These are phyloP conservation scores for Porites divaricata DNA, from an alignment of 92 coral and sea anemone genomes.

Conservation along the genomic window DNA sequence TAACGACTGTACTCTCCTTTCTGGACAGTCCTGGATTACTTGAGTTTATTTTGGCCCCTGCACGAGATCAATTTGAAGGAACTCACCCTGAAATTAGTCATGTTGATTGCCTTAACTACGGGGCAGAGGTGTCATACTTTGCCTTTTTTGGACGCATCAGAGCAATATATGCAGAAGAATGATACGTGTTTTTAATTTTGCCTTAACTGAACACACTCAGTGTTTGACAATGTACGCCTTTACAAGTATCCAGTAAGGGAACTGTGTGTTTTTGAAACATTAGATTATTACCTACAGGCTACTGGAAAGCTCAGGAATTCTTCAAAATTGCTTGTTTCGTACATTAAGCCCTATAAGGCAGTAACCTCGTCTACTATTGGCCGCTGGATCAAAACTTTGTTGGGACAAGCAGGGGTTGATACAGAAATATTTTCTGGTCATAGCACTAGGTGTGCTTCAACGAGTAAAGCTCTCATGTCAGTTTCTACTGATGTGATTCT, in stretches of 20 bases:
- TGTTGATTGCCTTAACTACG: conserved; percentile 61
- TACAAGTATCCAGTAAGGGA: conserved; percentile 30
- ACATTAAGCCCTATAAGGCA: conserved; percentile 43
- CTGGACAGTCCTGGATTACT: conserved; percentile 53
- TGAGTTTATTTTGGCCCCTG: conserved; percentile 48
- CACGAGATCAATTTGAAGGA: conserved; percentile 38
- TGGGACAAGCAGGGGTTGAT: conserved; percentile 28
- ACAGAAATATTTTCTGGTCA: conserved; percentile 40
- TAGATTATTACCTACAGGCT: conserved; percentile 40
- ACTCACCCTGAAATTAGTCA: conserved; percentile 58
- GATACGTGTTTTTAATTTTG: conserved; percentile 44
- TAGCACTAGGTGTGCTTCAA: conserved; percentile 43
- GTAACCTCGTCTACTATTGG: conserved; percentile 57
- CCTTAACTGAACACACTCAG: conserved; percentile 38
- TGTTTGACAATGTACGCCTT: too few species aligned
- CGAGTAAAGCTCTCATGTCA: conserved; percentile 50
- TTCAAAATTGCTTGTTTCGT: conserved; percentile 59
- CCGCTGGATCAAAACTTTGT: conserved; percentile 31
- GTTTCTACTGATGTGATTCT: conserved; percentile 64
- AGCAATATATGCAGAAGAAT: conserved; percentile 34
- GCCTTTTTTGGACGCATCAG: conserved; percentile 48
- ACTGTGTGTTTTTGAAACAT: conserved; percentile 66
- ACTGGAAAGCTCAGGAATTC: conserved; percentile 34
- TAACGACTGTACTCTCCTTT: too few species aligned
- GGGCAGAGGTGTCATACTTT: conserved; percentile 76